Evolutionary conservation across 1,140 invertebrate genomes (phyloP).

Genomic region (Adelges cooleyi): DNA sequence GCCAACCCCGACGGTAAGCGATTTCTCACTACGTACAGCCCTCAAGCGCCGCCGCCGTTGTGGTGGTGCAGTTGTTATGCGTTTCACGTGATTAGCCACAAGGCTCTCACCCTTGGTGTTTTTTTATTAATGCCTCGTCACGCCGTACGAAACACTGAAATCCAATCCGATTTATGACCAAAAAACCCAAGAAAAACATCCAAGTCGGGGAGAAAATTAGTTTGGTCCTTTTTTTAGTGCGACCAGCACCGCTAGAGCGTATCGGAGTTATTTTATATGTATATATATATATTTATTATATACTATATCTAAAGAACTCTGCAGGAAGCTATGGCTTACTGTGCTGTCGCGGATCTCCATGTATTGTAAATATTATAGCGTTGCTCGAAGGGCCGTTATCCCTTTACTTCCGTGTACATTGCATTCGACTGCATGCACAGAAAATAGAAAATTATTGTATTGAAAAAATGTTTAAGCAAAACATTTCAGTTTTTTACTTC

Average conservation of each 20-base stretch:
- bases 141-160: constrained; percentile 17
- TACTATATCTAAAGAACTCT: too few species aligned
- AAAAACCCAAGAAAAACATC: constrained; percentile 16
- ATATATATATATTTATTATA: too few species aligned
- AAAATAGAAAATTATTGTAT: too few species aligned
- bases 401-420: too few species aligned
- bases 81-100: constrained; percentile 21
- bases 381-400: too few species aligned
- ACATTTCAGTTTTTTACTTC: too few species aligned
- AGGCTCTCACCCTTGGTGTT: constrained; percentile 12
- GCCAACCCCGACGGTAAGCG: constrained; percentile 78
- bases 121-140: constrained; percentile 21
- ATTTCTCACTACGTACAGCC: constrained; percentile 3
- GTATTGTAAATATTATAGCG: too few species aligned
- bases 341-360: too few species aligned
- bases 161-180: constrained; percentile 19
- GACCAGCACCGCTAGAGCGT: neutral
- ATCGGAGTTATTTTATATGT: constrained; percentile 1
- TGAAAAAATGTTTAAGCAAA: too few species aligned
- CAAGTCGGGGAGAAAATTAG: constrained; percentile 5
- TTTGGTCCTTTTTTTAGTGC: constrained; percentile 3
- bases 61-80: neutral
- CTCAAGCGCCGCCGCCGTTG: too few species aligned
- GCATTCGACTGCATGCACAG: too few species aligned
- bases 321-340: too few species aligned